Evolutionary conservation across 2,113 vertebrate genomes (phyloP).

Genomic region (Spea bombifrons): DNA sequence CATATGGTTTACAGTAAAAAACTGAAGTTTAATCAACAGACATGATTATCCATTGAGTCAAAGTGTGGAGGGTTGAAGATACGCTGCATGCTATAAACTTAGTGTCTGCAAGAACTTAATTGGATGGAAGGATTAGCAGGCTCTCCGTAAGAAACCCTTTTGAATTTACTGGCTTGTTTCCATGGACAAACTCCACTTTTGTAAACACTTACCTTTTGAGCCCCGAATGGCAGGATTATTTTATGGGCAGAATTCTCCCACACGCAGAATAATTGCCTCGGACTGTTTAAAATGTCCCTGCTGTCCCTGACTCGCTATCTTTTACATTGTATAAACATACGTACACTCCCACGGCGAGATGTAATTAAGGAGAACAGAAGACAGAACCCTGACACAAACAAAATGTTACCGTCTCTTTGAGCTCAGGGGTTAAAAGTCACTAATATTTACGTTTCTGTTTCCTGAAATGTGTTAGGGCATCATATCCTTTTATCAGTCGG

Average conservation of each 20-base stretch:
- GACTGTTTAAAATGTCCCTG: not conserved
- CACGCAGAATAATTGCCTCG: not conserved
- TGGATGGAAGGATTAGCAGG: not conserved
- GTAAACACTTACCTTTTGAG: not conserved
- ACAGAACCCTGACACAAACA: not conserved
- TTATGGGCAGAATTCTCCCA: not conserved
- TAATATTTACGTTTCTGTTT: not conserved
- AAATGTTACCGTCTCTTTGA: not conserved
- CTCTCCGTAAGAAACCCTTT: not conserved
- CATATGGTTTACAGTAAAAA: too few relatives aligned
- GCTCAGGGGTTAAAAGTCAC: not conserved
- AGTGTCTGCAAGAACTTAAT: constrained; percentile 4
- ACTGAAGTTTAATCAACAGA: not conserved
- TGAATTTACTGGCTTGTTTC: not conserved
- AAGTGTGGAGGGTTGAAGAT: not conserved
- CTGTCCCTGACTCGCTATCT: not conserved
- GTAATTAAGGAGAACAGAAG: not conserved
- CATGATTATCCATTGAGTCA: not conserved
- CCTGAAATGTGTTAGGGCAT: not conserved
- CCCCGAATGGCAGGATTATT: not conserved
- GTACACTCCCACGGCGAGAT: not conserved
- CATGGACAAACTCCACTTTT: not conserved
- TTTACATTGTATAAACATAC: constrained; percentile 9
- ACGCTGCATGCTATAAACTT: not conserved
- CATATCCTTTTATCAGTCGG: not conserved